These are phyloP conservation scores for Gorilla gorilla DNA, from an alignment of 2,113 vertebrate genomes.

Conservation along the genomic window DNA sequence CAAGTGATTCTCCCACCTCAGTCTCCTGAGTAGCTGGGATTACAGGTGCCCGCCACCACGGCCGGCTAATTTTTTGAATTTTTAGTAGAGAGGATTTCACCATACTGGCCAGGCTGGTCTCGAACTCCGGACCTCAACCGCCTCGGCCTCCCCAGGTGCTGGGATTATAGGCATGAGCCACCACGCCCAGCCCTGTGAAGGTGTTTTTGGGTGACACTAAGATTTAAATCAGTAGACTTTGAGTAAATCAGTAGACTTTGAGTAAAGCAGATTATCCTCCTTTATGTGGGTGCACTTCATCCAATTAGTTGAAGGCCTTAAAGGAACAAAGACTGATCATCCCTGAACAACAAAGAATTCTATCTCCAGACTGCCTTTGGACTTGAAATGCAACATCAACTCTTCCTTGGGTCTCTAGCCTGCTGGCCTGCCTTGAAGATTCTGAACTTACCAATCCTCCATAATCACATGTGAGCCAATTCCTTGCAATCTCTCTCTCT, in stretches of 20 bases:
- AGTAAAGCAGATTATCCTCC: not conserved
- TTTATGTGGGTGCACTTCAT: not conserved
- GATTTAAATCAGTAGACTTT: not conserved
- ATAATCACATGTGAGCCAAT: not conserved
- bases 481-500: not conserved
- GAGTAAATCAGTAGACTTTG: slow-evolving; percentile 13
- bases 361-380: not conserved
- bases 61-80: too few species aligned
- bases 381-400: not conserved
- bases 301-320: not conserved
- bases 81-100: too few species aligned
- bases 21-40: too few species aligned
- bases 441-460: not conserved
- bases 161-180: too few species aligned
- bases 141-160: too few species aligned
- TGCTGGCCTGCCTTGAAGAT: not conserved
- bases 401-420: not conserved
- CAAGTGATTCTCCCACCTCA: too few species aligned
- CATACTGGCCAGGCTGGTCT: too few species aligned
- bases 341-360: not conserved
- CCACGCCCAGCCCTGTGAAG: not conserved
- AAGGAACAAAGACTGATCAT: not conserved
- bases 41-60: too few species aligned
- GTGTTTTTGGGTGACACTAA: not conserved
- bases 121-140: too few species aligned